Percentiles rank a stretch among this genome's conserved stretches.
Conservation (phyloP, 2,113 vertebrate species). For the Syrmaticus mikado region DNA sequence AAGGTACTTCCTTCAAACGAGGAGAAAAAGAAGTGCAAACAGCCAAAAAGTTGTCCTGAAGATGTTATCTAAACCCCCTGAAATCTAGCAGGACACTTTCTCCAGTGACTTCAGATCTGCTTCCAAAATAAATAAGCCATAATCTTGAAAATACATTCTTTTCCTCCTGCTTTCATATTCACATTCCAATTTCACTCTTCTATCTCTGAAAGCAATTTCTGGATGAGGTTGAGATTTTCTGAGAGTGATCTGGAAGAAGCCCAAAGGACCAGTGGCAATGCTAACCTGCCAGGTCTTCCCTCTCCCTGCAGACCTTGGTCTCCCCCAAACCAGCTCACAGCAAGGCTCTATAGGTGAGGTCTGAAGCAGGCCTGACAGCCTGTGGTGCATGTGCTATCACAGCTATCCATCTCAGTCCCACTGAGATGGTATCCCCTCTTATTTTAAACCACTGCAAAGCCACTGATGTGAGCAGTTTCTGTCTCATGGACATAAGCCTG, state of each 20-base stretch:
- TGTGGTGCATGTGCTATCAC: rapidly evolving
- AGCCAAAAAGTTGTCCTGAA: background rate
- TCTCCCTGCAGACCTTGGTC: background rate
- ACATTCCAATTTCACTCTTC: background rate
- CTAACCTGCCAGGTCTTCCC: background rate
- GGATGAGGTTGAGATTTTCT: background rate
- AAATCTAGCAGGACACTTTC: background rate
- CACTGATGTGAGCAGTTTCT: background rate
- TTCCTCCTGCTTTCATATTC: background rate
- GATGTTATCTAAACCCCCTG: background rate
- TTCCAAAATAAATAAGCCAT: slow-evolving; percentile 21
- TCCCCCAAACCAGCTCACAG: background rate
- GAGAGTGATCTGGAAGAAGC: background rate
- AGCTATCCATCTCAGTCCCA: background rate
- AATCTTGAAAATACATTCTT: background rate
- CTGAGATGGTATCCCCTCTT: background rate
- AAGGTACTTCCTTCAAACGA: background rate
- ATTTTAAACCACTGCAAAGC: background rate
- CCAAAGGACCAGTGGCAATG: background rate
- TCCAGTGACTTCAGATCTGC: background rate
- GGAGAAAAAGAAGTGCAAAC: background rate
- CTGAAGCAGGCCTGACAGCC: background rate
- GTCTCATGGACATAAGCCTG: background rate
- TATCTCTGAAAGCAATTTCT: background rate
- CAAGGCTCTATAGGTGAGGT: background rate